phyloP scores from a whole-genome alignment of 2,888 invertebrate genomes.

The Nemurella pictetii region DNA sequence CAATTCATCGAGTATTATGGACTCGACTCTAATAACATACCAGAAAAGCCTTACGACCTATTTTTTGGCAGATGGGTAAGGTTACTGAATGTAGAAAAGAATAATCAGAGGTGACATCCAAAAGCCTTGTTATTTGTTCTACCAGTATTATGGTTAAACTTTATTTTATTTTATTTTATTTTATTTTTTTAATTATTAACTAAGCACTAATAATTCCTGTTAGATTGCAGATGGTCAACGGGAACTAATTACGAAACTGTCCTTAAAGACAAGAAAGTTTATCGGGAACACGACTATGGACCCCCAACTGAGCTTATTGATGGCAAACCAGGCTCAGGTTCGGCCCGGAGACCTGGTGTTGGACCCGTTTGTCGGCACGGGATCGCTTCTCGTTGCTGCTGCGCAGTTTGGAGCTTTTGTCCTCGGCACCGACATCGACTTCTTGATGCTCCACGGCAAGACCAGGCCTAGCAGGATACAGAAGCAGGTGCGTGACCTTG shows the following conservation, averaged over 20 bases:
- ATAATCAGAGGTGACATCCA: too few species aligned
- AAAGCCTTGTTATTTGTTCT: neutral
- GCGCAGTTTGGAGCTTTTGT: conserved; percentile 87
- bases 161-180: neutral
- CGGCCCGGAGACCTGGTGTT: conserved; percentile 72
- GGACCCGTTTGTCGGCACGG: conserved; percentile 92
- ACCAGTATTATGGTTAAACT: conserved; percentile 7
- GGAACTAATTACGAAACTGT: conserved; percentile 75
- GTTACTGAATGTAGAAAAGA: too few species aligned
- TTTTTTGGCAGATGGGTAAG: conserved; percentile 89
- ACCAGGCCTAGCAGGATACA: conserved; percentile 78
- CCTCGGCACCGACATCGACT: conserved; percentile 92
- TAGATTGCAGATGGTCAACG: conserved; percentile 86
- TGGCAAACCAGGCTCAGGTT: conserved; percentile 92
- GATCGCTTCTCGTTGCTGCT: conserved; percentile 83
- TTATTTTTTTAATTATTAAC: conserved; percentile 43
- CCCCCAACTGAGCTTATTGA: conserved; percentile 87
- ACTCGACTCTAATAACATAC: conserved; percentile 72
- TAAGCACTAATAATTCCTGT: too few species aligned
- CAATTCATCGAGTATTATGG: conserved; percentile 91
- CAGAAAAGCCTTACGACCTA: conserved; percentile 71
- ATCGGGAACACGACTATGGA: conserved; percentile 99
- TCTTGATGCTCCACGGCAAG: conserved; percentile 86
- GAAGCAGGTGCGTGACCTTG: conserved; percentile 68
- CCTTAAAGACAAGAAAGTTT: conserved; percentile 88